Base-by-base conservation (phyloP, 2,888 invertebrate genomes). In the Eumacrocentrus americanus region DNA sequence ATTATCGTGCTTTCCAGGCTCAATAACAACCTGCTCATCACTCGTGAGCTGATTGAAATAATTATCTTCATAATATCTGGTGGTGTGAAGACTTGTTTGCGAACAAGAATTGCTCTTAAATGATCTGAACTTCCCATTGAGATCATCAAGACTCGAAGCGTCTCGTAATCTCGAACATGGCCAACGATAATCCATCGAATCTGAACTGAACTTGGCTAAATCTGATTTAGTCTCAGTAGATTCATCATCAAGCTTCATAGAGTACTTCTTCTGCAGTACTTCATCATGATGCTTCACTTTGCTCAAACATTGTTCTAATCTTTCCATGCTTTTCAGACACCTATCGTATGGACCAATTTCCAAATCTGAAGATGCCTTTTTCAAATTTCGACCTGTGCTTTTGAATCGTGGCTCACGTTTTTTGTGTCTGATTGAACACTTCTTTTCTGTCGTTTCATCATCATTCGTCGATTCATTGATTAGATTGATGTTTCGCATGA, bases 201-300 rank as follows among this genome's bases (percentile, higher is more conserved):
- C 67, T 67, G 62, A 48, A 54, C 69, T 67, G 65, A 71, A 63
- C 60, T 60, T 67, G 67, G 71, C 75, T 76, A 75, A 71, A 74
- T 59, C 58, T 23, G 46, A 66, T 75, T 70, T 76, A 76, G 75
- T 73, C 71, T 69, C 72, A 72, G 75, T 67, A 76, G 76, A 72
- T 64, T 66, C 72, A 46, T 50, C 72, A 46, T 46, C 38, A 29
- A 61, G 61, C 9, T 67, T 60, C 50, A 71, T 67, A 2, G 70
- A 71, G 51, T 73, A 75, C 58, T 70, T 72, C 20, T 70, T 69
- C 4, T 67, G 67, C 9, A 75, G 70, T 23, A 66, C 47, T 54
- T 68, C 67, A 50, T 75, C 72, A 40, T 76, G 75, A 44, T 54
- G 64, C 56, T 70, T 70, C 3, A 71, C 69, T 23, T 63, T 68